phyloP scores from a whole-genome alignment of 2,113 vertebrate species.

The Rhynchopsitta pachyrhyncha region DNA sequence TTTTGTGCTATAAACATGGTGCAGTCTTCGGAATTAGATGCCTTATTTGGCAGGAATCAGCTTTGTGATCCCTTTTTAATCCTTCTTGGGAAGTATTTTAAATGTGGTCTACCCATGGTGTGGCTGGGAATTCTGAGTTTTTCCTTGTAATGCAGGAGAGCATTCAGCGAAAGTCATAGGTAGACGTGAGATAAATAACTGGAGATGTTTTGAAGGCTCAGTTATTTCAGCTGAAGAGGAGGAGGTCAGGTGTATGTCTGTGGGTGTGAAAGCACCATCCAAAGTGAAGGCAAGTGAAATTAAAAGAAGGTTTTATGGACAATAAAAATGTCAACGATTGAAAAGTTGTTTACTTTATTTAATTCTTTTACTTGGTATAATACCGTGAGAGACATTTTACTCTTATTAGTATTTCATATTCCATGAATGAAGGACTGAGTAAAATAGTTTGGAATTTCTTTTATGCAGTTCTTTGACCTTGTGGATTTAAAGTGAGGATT shows the following conservation, averaged over 20 bases:
- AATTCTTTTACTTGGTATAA: neutral
- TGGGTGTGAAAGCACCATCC: neutral
- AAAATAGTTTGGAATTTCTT: neutral
- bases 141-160: neutral
- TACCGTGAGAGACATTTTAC: neutral
- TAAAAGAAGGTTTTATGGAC: neutral
- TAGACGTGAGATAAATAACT: neutral
- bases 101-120: neutral
- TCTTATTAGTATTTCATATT: neutral
- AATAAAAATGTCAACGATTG: neutral
- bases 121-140: neutral
- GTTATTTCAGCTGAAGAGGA: neutral
- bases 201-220: neutral
- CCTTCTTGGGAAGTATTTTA: neutral
- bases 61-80: neutral
- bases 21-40: neutral
- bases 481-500: neutral
- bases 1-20: neutral
- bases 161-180: neutral
- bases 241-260: neutral
- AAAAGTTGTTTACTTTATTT: neutral
- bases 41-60: neutral
- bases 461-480: neutral
- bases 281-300: neutral
- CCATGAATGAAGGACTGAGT: neutral